Evolutionary conservation across 2,888 invertebrate genomes (phyloP).

Genomic region (Dichetophora obliterata): DNA sequence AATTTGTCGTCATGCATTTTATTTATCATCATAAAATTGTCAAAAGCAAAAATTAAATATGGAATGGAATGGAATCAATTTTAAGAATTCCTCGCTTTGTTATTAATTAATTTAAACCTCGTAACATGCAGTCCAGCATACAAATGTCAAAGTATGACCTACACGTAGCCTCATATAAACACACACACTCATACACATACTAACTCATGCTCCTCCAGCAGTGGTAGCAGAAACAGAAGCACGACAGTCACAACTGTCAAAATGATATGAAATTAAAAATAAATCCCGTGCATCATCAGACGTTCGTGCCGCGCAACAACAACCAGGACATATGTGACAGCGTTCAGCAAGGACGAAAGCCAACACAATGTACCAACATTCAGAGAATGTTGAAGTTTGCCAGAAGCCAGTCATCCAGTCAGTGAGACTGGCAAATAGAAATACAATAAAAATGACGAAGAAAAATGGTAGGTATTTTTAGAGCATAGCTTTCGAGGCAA

Average conservation of each 20-base stretch:
- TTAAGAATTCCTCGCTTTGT: slow-evolving; percentile 10
- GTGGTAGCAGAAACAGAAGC: background rate
- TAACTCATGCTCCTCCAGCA: background rate
- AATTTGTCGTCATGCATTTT: no score
- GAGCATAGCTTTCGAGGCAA: background rate
- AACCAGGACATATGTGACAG: background rate
- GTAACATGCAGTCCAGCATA: background rate
- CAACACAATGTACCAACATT: background rate
- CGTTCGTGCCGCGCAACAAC: slow-evolving; percentile 26
- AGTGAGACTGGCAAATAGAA: slow-evolving; percentile 9
- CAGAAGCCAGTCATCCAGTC: slow-evolving; percentile 5
- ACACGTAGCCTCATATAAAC: background rate
- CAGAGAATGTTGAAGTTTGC: background rate
- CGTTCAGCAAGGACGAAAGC: background rate
- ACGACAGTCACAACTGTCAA: slow-evolving; percentile 36
- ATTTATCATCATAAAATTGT: no score
- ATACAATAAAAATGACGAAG: slow-evolving; percentile 26
- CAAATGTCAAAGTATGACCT: background rate
- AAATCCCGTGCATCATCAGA: slow-evolving; percentile 38
- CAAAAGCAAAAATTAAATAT: no score
- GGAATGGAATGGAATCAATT: no score
- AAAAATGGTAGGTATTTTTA: slow-evolving; percentile 12
- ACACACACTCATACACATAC: background rate
- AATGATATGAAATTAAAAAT: slow-evolving; percentile 41
- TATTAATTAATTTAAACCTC: slow-evolving; percentile 36